Evolutionary conservation across 2,113 vertebrate genomes (phyloP).

Genomic region (Periophthalmus modestus): DNA sequence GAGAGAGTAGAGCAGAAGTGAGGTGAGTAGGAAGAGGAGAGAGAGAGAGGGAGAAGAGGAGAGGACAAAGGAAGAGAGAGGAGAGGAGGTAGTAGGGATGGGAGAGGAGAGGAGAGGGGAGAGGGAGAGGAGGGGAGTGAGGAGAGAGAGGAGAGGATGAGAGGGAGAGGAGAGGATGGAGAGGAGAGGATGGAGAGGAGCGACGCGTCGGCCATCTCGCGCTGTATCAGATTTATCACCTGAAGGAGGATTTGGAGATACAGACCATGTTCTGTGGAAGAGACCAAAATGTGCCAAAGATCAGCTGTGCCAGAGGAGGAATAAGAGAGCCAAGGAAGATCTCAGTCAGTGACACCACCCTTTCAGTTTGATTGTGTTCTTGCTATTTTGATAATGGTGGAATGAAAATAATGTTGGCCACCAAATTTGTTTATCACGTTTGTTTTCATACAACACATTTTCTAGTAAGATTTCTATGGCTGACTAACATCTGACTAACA

Average conservation of each 20-base stretch:
- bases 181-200: neutral
- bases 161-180: slow-evolving; percentile 22
- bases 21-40: no score
- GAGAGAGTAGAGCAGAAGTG: no score
- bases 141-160: no score
- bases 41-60: no score
- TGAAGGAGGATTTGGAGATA: slow-evolving; percentile 29
- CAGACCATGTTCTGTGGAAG: slow-evolving; percentile 3
- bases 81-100: no score
- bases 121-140: no score
- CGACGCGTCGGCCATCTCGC: slow-evolving; percentile 15
- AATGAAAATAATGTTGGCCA: no score
- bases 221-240: slow-evolving; percentile 20
- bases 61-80: no score
- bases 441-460: no score
- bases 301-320: slow-evolving; percentile 15
- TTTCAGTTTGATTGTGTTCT: neutral
- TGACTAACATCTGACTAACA: no score
- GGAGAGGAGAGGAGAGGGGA: slow-evolving; percentile 6
- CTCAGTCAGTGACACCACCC: neutral
- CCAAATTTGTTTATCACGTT: no score
- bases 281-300: slow-evolving; percentile 25
- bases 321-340: slow-evolving; percentile 28
- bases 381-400: neutral
- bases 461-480: no score